Evolutionary conservation across 2,797 vertebrate species (phyloP).

Genomic region (Myotis myotis): DNA sequence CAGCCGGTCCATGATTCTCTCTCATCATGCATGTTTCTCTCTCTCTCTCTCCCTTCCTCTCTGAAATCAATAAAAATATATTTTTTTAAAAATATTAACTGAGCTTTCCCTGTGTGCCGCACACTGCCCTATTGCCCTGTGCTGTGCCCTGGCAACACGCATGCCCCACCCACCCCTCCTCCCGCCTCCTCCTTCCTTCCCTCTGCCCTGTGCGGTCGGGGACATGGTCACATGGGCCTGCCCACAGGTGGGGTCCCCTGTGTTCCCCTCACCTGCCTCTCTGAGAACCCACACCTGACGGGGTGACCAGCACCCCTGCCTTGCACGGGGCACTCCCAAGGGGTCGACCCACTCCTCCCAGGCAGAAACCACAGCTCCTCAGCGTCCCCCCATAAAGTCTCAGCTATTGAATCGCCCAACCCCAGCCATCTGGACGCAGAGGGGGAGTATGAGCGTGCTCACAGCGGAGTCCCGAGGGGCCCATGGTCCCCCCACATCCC

Average conservation of each 20-base stretch:
- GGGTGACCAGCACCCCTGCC: neutral
- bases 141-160: neutral
- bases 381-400: neutral
- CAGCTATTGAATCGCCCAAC: neutral
- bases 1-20: no score
- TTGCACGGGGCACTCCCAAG: neutral
- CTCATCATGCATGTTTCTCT: no score
- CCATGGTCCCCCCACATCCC: no score
- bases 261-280: neutral
- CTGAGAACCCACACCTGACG: neutral
- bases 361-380: neutral
- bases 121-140: fast-evolving
- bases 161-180: no score
- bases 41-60: no score
- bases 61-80: no score
- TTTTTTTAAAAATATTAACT: no score
- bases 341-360: no score
- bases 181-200: no score
- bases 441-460: fast-evolving
- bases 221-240: fast-evolving
- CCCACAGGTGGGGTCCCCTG: neutral
- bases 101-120: neutral
- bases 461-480: fast-evolving
- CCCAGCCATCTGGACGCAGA: neutral
- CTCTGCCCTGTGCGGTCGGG: neutral